phyloP scores from a whole-genome alignment of 2,888 invertebrate species.

The Hyposoter didymator region DNA sequence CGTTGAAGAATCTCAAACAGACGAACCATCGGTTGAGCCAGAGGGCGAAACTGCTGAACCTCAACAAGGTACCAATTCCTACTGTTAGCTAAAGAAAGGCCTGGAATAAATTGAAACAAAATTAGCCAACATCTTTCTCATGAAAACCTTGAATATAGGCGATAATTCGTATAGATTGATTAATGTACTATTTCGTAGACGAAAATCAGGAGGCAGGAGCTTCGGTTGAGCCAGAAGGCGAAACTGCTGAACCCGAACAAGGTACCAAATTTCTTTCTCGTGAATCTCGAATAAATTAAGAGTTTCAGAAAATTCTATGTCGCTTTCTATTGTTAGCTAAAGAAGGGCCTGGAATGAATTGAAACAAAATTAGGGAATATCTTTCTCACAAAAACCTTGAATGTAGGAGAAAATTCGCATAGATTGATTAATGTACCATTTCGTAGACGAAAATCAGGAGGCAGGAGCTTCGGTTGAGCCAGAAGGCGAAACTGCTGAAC shows the following conservation, averaged over 20 bases:
- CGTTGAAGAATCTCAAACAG: conserved; percentile 46
- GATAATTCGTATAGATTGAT: not conserved
- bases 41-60: conserved; percentile 25
- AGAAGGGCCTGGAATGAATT: not conserved
- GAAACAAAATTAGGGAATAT: not conserved
- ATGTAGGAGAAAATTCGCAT: not conserved
- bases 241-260: conserved; percentile 30
- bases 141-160: not conserved
- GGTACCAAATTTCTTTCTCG: conserved; percentile 41
- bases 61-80: conserved; percentile 50
- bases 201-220: conserved; percentile 36
- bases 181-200: conserved; percentile 50
- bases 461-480: not conserved
- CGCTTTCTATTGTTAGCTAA: not conserved
- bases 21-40: conserved; percentile 32
- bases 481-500: not conserved
- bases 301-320: not conserved
- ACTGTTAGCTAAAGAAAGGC: conserved; percentile 1
- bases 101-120: not conserved
- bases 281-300: not conserved
- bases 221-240: conserved; percentile 33
- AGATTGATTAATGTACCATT: not conserved
- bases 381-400: not conserved
- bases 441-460: not conserved
- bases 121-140: not conserved